Conservation (phyloP, 2,113 vertebrate species). For the Centropus bengalensis region DNA sequence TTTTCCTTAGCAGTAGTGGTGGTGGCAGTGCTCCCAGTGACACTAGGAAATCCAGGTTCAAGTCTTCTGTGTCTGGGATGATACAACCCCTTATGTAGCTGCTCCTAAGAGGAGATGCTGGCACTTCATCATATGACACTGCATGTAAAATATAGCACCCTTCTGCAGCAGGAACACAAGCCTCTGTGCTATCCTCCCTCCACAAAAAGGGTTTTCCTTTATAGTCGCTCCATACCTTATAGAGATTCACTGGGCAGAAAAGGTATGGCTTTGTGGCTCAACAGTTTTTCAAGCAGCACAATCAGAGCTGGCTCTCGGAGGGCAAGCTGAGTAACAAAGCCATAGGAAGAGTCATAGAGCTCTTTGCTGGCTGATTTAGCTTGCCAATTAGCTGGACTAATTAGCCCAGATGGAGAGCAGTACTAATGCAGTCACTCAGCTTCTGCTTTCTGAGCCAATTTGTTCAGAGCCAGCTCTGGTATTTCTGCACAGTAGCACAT, state of each 20-base stretch:
- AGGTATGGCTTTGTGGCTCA: background rate
- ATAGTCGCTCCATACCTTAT: background rate
- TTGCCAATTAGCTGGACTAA: background rate
- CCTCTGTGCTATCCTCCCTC: background rate
- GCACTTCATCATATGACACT: background rate
- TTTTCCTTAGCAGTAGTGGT: background rate
- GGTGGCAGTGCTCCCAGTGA: background rate
- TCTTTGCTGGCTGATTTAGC: background rate
- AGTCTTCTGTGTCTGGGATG: background rate
- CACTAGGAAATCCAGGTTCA: background rate
- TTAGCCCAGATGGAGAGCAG: background rate
- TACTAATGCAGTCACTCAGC: background rate
- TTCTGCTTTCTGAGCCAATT: conserved; percentile 11
- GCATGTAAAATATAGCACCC: background rate
- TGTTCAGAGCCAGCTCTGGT: background rate
- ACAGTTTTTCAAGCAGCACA: background rate
- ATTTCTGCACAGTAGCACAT: background rate
- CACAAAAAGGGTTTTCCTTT: background rate
- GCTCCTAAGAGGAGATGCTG: background rate
- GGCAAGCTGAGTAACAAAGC: background rate
- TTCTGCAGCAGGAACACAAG: background rate
- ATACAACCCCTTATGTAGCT: background rate
- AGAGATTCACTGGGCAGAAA: background rate
- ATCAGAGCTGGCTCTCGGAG: background rate
- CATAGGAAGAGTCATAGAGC: background rate